phyloP scores from a whole-genome alignment of 2,888 invertebrate species.

The Cataglyphis rosenhaueri region DNA sequence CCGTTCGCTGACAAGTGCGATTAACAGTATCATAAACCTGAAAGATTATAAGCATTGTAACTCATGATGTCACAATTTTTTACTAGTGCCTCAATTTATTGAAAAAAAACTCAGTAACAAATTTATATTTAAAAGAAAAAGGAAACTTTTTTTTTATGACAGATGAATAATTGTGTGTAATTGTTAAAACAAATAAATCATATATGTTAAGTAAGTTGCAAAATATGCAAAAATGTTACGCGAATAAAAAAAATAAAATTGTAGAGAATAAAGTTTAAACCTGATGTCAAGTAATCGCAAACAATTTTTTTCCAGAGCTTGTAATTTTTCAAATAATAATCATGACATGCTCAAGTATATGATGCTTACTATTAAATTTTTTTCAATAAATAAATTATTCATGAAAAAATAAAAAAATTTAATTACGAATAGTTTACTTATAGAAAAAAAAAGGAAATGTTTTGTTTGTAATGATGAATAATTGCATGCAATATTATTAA shows the following conservation, averaged over 20 bases:
- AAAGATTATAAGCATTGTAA: neutral
- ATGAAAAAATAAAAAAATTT: neutral
- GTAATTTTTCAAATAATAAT: constrained; percentile 1
- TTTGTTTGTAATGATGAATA: neutral
- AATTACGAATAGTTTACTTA: neutral
- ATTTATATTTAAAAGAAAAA: neutral
- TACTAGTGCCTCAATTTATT: neutral
- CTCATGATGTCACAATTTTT: neutral
- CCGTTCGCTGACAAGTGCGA: neutral
- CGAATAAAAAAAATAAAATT: too few relatives aligned
- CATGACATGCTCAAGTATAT: neutral
- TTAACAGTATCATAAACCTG: neutral
- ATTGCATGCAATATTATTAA: neutral
- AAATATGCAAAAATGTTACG: neutral
- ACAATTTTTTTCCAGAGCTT: neutral
- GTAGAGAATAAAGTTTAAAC: neutral
- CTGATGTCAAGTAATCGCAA: neutral
- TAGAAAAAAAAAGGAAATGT: neutral
- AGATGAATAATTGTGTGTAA: too few relatives aligned
- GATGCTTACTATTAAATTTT: neutral
- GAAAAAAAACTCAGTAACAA: neutral
- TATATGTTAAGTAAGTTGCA: neutral
- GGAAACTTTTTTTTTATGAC: neutral
- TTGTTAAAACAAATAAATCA: constrained; percentile 4
- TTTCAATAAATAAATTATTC: neutral